phyloP scores from a whole-genome alignment of 2,113 vertebrate genomes.

The Cheirogaleus medius region DNA sequence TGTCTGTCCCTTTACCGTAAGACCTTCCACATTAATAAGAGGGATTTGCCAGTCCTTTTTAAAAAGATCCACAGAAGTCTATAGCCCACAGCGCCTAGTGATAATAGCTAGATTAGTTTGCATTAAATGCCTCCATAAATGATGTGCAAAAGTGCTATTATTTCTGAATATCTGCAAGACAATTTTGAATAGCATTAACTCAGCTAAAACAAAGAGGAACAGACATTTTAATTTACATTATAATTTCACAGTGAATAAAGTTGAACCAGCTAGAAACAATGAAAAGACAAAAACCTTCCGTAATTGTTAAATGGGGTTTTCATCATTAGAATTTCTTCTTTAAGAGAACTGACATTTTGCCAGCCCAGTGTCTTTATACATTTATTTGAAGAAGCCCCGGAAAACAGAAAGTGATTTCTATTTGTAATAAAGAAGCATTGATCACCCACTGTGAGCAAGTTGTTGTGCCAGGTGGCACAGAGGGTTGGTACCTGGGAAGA shows the following conservation, averaged over 20 bases:
- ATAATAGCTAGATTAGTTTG: slow-evolving; percentile 41
- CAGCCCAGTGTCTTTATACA: background rate
- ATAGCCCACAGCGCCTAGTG: slow-evolving; percentile 4
- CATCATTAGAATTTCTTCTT: background rate
- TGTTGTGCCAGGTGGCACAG: background rate
- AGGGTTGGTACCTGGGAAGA: accelerated
- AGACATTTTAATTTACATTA: slow-evolving; percentile 57
- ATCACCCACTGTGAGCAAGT: no score
- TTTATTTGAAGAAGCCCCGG: background rate
- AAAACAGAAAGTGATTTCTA: background rate
- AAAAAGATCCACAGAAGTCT: background rate
- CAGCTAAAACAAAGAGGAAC: slow-evolving; percentile 56
- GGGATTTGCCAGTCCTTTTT: background rate
- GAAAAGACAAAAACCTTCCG: slow-evolving; percentile 26
- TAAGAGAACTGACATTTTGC: background rate
- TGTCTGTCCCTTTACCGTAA: background rate
- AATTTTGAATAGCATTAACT: slow-evolving; percentile 54
- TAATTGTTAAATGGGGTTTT: slow-evolving; percentile 18
- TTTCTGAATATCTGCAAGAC: slow-evolving; percentile 34
- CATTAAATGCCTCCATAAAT: slow-evolving; percentile 43
- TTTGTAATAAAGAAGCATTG: background rate
- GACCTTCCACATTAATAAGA: background rate
- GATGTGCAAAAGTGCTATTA: slow-evolving; percentile 37
- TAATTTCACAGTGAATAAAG: slow-evolving; percentile 67
- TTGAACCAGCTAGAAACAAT: slow-evolving; percentile 50